Conservation (phyloP, 1,140 invertebrate species). For the Psix sp. region DNA sequence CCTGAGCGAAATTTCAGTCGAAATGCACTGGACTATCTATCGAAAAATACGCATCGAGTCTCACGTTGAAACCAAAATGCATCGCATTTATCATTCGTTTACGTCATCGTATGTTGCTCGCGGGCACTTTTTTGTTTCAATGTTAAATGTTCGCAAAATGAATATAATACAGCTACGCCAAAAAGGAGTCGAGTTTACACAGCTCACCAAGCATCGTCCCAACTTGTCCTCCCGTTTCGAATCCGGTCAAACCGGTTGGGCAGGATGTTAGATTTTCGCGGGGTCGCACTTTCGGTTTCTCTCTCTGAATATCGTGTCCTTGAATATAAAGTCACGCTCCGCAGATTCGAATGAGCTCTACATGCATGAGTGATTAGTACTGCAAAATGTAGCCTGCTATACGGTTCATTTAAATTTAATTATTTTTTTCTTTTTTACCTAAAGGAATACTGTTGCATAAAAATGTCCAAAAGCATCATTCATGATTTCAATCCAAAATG, state of each 20-base stretch:
- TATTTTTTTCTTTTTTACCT: slow-evolving; percentile 8
- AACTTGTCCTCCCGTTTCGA: slow-evolving; percentile 65
- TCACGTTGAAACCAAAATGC: slow-evolving; percentile 52
- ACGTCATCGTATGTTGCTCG: slow-evolving; percentile 40
- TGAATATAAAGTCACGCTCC: slow-evolving; percentile 69
- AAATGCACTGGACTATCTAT: neutral
- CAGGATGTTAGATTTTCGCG: slow-evolving; percentile 78
- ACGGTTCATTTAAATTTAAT: slow-evolving; percentile 57
- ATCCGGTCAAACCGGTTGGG: slow-evolving; percentile 78
- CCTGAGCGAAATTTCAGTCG: neutral
- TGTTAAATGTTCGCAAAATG: slow-evolving; percentile 60
- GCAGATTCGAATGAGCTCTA: slow-evolving; percentile 62
- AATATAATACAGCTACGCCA: slow-evolving; percentile 65
- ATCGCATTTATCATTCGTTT: slow-evolving; percentile 50
- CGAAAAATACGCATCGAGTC: slow-evolving; percentile 14
- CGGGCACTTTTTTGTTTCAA: slow-evolving; percentile 58
- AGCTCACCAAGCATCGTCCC: slow-evolving; percentile 68
- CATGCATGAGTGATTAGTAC: slow-evolving; percentile 61
- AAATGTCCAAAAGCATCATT: slow-evolving; percentile 15
- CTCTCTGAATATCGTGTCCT: slow-evolving; percentile 74
- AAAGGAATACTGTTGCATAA: slow-evolving; percentile 15
- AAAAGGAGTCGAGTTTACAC: slow-evolving; percentile 73
- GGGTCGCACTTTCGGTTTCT: slow-evolving; percentile 78
- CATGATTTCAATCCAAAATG: slow-evolving; percentile 1
- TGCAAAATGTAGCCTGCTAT: slow-evolving; percentile 58